Evolutionary conservation across 2,888 invertebrate species (phyloP).

Genomic region (Leptinotarsa rubiginosa): DNA sequence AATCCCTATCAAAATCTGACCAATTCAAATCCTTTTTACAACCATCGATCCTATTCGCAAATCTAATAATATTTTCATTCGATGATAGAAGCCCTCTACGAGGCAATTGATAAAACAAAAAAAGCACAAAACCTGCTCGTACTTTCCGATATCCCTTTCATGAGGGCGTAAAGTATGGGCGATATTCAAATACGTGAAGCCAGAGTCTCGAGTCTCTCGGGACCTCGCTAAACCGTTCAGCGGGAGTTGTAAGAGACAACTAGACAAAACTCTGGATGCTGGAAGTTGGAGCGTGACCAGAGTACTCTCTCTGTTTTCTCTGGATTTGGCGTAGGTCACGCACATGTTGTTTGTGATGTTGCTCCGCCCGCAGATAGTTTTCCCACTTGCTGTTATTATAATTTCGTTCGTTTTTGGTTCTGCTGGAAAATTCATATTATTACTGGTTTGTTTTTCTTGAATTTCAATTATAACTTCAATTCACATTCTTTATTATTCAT

Average conservation of each 20-base stretch:
- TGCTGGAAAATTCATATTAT: too few relatives aligned
- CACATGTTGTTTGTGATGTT: conserved; percentile 8
- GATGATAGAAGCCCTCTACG: not conserved
- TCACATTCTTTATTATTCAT: too few relatives aligned
- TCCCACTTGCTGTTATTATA: not conserved
- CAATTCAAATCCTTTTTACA: too few relatives aligned
- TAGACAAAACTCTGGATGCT: conserved; percentile 34
- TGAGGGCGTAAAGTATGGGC: not conserved
- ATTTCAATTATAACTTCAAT: too few relatives aligned
- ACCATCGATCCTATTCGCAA: not conserved
- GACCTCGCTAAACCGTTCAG: conserved; percentile 32
- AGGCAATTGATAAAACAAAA: not conserved
- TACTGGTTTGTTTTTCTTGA: too few relatives aligned
- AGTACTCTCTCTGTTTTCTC: conserved; percentile 24
- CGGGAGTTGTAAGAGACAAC: conserved; percentile 27
- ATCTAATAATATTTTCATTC: not conserved
- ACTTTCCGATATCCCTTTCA: not conserved
- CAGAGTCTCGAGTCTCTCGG: conserved; percentile 27
- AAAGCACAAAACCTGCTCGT: not conserved
- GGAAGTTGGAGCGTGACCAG: conserved; percentile 38
- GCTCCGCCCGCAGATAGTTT: conserved; percentile 1
- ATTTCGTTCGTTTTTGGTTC: too few relatives aligned
- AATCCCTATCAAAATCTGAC: too few relatives aligned
- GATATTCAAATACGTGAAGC: conserved; percentile 15
- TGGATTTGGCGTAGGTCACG: conserved; percentile 27